Base-by-base conservation (phyloP, 2,888 invertebrate species). In the Aleiodes testaceus region DNA sequence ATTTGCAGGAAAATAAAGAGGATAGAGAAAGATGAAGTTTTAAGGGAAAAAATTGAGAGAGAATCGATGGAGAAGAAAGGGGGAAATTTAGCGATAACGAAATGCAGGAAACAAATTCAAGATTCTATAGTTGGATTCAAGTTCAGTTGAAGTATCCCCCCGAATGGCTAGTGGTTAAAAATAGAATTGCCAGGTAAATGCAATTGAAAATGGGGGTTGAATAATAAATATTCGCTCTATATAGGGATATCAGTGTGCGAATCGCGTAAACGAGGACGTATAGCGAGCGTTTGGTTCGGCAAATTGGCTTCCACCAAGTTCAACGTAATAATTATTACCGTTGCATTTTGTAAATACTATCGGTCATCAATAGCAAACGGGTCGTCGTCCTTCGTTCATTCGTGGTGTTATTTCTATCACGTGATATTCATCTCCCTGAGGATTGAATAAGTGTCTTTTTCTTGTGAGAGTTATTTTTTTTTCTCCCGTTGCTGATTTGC, bases 261-360 rank as follows among this genome's bases (percentile, higher is more conserved):
- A 70, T 70, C 69, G 69, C 64, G 69, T 64, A 70, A 70, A 64
- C 69, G 64, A 65, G 69, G 52, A 69, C 63, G 69, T 69, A 69
- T 63, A 65, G 63, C 65, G 53, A 45, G 52, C 65, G 36, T 59
- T 59, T 42, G 16, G 14, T 70, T 45, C 69, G 69, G 69, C 69
- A 70, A 70, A 70, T 70, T 70, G 69, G 65, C 53, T 45, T 26
- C 65, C 47, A 53, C 47, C 69, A 63, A 65, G 64, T 64, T 44
- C 69, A 64, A 70, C 53, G 64, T 65, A 52, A 69, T 65, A 70
- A 70, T 70, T 70, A 70, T 65, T 70, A 70, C 69, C 69, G 69
- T 70, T 70, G 63, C 36, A 36, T 36, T 59, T 59, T 59, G 59
- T 42, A 50, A 69, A 69, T 69, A 14, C 50, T 69, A 69, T 69